A percentile compares a stretch with the other conserved stretches of the same genome.
These are phyloP conservation scores for Heliothis peltigera DNA, from an alignment of 2,888 invertebrate species.

Conservation along the genomic window DNA sequence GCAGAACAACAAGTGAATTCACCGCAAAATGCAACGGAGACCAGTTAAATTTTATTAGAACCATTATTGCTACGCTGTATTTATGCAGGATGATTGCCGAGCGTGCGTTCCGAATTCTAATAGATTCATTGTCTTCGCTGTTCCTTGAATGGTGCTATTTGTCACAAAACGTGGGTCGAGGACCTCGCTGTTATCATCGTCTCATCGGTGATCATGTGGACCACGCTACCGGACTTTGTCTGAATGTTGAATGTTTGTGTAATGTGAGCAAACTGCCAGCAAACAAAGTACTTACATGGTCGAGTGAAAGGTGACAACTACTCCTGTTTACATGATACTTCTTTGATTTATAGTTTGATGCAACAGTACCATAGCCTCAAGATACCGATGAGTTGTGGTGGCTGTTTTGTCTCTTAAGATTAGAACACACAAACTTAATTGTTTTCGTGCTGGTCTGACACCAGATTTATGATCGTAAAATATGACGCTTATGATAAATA, in stretches of 20 bases:
- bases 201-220: slow-evolving; percentile 57
- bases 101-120: slow-evolving; percentile 79
- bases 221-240: slow-evolving; percentile 61
- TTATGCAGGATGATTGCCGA: slow-evolving; percentile 70
- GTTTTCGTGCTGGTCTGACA: slow-evolving; percentile 41
- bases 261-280: slow-evolving; percentile 19
- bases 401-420: slow-evolving; percentile 26
- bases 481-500: slow-evolving; percentile 37
- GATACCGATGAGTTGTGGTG: slow-evolving; percentile 45
- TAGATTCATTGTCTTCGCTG: slow-evolving; percentile 78
- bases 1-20: slow-evolving; percentile 37
- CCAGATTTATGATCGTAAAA: slow-evolving; percentile 44
- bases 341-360: slow-evolving; percentile 42
- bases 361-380: slow-evolving; percentile 12
- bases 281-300: slow-evolving; percentile 13
- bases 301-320: slow-evolving; percentile 46
- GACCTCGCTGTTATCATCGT: slow-evolving; percentile 58
- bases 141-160: slow-evolving; percentile 71
- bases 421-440: slow-evolving; percentile 38
- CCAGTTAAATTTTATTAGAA: slow-evolving; percentile 74
- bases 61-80: slow-evolving; percentile 64
- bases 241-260: slow-evolving; percentile 53
- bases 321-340: slow-evolving; percentile 46
- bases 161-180: slow-evolving; percentile 66
- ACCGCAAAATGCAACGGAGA: slow-evolving; percentile 63